A percentile compares a stretch with the other conserved stretches of the same genome.
phyloP scores from a whole-genome alignment of 2,113 vertebrate genomes.

The Dasypus novemcinctus region DNA sequence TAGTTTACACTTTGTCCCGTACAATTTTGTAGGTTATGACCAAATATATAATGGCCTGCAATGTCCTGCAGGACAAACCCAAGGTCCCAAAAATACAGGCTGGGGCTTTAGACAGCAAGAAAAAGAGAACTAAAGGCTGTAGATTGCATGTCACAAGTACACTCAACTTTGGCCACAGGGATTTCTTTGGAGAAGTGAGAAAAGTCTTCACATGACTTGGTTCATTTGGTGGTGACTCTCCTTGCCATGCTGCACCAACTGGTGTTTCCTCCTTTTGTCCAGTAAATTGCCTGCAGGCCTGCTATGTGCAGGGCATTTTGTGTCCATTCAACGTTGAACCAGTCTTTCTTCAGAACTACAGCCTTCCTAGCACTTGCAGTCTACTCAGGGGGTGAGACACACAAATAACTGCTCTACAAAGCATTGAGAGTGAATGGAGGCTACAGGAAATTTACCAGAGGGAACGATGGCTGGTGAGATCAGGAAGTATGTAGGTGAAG shows the following conservation, averaged over 20 bases:
- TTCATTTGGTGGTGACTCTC: neutral
- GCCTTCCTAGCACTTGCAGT: neutral
- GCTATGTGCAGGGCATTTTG: neutral
- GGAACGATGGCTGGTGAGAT: neutral
- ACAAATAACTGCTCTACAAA: neutral
- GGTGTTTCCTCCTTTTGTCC: neutral
- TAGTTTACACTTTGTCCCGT: too few species aligned
- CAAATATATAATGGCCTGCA: too few species aligned
- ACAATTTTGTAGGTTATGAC: too few species aligned
- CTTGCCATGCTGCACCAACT: neutral
- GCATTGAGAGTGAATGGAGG: too few species aligned
- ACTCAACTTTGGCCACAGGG: neutral
- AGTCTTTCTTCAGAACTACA: neutral
- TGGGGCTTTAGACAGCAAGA: neutral
- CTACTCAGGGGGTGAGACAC: neutral
- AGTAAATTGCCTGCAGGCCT: too few species aligned
- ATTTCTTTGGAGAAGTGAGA: slow-evolving; percentile 50
- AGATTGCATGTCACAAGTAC: neutral
- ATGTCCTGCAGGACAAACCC: too few species aligned
- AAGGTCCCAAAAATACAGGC: too few species aligned
- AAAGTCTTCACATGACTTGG: neutral
- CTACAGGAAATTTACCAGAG: neutral
- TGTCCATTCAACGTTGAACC: neutral
- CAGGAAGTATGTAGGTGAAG: neutral
- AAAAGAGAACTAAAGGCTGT: neutral